phyloP scores from a whole-genome alignment of 2,888 invertebrate species.

The Epistrophe eligans region DNA sequence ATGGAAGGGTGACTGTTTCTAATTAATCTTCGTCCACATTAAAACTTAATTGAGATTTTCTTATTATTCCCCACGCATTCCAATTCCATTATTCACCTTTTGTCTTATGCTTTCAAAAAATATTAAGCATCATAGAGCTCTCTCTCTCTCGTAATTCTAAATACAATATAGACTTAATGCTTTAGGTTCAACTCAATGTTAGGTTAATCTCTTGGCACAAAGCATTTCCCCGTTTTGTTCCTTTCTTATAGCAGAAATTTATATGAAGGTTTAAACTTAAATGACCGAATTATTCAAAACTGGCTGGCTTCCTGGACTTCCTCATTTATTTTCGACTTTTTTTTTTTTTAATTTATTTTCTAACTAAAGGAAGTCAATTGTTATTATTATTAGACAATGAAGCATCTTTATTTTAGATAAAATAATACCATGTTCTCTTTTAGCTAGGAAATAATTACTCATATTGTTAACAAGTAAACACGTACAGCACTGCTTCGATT shows the following conservation, averaged over 20 bases:
- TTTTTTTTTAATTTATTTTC: not conserved
- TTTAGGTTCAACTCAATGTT: not conserved
- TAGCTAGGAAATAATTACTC: too few relatives aligned
- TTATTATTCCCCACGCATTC: conserved; percentile 73
- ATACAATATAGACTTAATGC: not conserved
- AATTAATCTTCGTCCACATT: conserved; percentile 72
- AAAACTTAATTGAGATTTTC: conserved; percentile 74
- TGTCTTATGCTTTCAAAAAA: conserved; percentile 39
- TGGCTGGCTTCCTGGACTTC: conserved; percentile 48
- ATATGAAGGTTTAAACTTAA: not conserved
- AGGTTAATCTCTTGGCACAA: conserved; percentile 14
- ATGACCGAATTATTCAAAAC: conserved; percentile 68
- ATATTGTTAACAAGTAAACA: too few relatives aligned
- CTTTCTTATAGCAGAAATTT: not conserved
- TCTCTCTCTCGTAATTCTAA: too few relatives aligned
- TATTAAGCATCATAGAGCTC: too few relatives aligned
- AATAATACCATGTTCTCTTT: not conserved
- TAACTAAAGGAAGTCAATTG: not conserved
- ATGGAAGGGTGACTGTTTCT: not conserved
- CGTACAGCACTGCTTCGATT: too few relatives aligned
- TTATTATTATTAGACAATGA: not conserved
- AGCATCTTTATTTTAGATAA: not conserved
- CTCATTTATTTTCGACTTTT: conserved; percentile 29
- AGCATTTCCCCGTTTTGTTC: not conserved
- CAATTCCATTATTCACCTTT: conserved; percentile 68